phyloP scores from a whole-genome alignment of 1,140 invertebrate species.

The Tetragnatha versicolor region DNA sequence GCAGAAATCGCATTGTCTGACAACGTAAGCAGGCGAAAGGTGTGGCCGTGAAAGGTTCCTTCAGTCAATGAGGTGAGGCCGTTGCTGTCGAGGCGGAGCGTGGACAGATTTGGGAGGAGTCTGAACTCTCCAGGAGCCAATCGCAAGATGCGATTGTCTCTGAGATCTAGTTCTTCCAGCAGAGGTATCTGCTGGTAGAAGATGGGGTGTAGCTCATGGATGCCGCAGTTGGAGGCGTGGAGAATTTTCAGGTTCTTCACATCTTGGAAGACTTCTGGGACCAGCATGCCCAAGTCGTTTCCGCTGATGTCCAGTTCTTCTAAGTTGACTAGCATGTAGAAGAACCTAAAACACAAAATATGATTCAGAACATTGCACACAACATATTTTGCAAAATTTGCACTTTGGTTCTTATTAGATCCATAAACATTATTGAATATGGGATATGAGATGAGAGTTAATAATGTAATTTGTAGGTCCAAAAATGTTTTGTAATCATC shows the following conservation, averaged over 20 bases:
- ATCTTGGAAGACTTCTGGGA: conserved; percentile 66
- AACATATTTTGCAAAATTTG: too few relatives aligned
- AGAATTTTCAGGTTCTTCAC: conserved; percentile 69
- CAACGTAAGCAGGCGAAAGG: conserved; percentile 67
- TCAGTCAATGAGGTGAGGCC: conserved; percentile 74
- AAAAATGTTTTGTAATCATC: too few relatives aligned
- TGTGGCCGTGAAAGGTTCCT: conserved; percentile 72
- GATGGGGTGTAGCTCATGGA: conserved; percentile 56
- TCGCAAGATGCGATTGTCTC: conserved; percentile 77
- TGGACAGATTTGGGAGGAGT: conserved; percentile 68
- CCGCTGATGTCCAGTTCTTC: conserved; percentile 75
- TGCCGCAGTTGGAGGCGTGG: conserved; percentile 67
- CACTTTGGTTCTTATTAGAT: too few relatives aligned
- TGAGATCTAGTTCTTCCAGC: conserved; percentile 57
- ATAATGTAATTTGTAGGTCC: too few relatives aligned
- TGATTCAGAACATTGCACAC: not conserved
- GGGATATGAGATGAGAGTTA: too few relatives aligned
- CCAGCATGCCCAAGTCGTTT: conserved; percentile 76
- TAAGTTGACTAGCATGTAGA: conserved; percentile 73
- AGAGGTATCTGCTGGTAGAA: conserved; percentile 56
- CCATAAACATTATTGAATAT: too few relatives aligned
- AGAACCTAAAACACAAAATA: conserved; percentile 66
- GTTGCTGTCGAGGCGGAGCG: conserved; percentile 77
- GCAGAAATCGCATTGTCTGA: conserved; percentile 70
- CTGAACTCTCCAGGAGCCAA: conserved; percentile 61